Conservation (phyloP, 2,797 vertebrate genomes). For the Austrolebias charrua region DNA sequence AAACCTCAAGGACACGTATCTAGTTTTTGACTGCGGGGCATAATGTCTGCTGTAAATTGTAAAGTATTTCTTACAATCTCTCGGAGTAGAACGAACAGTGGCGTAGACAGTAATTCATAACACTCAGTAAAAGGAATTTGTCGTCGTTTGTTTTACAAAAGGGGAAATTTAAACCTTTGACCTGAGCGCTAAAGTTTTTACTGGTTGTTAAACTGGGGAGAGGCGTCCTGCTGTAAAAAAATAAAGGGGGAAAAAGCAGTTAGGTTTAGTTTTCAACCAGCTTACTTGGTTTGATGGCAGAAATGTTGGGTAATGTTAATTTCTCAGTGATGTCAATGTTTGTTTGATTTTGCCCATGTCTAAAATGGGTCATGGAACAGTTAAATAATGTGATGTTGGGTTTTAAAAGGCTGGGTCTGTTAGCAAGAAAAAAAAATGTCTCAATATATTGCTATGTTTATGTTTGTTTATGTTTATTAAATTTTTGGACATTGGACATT, state of each 20-base stretch:
- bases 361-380: not conserved
- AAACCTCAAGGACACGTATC: not conserved
- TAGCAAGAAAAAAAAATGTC: not conserved
- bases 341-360: not conserved
- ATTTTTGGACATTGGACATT: too few species aligned
- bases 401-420: not conserved
- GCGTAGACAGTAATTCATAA: not conserved
- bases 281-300: too few species aligned
- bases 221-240: too few species aligned
- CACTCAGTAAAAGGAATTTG: not conserved
- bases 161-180: constrained; percentile 39
- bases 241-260: too few species aligned
- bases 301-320: not conserved
- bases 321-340: constrained; percentile 4
- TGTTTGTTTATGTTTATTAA: too few species aligned
- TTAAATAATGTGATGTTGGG: not conserved
- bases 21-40: not conserved
- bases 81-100: not conserved
- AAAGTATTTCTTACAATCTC: not conserved
- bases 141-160: constrained; percentile 14
- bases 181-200: constrained; percentile 7
- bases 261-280: too few species aligned
- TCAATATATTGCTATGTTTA: too few species aligned
- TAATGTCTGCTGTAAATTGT: not conserved
- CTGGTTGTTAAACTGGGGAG: constrained; percentile 6